phyloP scores from a whole-genome alignment of 2,888 invertebrate genomes.

The Sinodicranocentrus sp. region DNA sequence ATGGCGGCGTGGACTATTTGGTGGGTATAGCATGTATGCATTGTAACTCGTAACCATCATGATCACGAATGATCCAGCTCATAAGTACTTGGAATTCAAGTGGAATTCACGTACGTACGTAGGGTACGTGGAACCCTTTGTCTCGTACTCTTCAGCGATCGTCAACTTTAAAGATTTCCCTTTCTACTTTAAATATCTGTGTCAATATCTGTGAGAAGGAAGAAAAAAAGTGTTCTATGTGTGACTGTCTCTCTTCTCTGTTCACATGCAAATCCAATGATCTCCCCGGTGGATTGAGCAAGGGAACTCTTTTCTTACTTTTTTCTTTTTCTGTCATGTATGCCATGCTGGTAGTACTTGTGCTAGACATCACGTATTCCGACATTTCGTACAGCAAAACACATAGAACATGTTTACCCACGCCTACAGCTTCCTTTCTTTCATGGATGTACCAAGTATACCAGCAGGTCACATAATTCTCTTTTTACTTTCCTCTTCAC shows the following conservation, averaged over 20 bases:
- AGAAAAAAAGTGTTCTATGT: neutral
- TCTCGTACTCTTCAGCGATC: neutral
- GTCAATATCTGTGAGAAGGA: constrained; percentile 9
- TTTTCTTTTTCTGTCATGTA: constrained; percentile 6
- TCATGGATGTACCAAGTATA: neutral
- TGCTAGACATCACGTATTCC: too few relatives aligned
- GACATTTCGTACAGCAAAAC: too few relatives aligned
- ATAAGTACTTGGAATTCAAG: neutral
- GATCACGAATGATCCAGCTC: too few relatives aligned
- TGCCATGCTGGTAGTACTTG: too few relatives aligned
- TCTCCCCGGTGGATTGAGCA: constrained; percentile 17
- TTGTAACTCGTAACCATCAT: too few relatives aligned
- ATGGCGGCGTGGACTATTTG: too few relatives aligned
- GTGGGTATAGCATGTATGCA: too few relatives aligned
- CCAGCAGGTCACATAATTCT: constrained; percentile 24
- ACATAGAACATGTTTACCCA: constrained; percentile 10
- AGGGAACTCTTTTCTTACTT: constrained; percentile 17
- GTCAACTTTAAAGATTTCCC: constrained; percentile 4
- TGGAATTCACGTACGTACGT: neutral
- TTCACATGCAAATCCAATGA: constrained; percentile 24
- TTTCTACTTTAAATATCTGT: constrained; percentile 3
- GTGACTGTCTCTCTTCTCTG: neutral
- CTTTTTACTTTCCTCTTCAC: constrained; percentile 14
- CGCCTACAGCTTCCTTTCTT: neutral
- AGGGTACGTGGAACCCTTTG: neutral